Evolutionary conservation across 2,113 vertebrate species (phyloP).

Genomic region (Scophthalmus maximus): DNA sequence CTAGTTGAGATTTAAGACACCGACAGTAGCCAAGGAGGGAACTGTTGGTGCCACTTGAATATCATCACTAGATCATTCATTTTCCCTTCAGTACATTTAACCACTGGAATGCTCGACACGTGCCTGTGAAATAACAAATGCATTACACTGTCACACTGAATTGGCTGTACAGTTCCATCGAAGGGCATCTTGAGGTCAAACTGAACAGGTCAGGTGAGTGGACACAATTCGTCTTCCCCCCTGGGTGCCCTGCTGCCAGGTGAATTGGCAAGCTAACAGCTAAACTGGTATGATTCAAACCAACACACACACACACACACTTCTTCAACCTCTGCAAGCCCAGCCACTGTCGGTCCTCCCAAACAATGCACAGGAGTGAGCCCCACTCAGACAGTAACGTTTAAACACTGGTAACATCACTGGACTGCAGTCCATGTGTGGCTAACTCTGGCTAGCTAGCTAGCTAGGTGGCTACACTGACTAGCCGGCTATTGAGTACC

Average conservation of each 20-base stretch:
- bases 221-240: conserved; percentile 38
- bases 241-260: conserved; percentile 1
- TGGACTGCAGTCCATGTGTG: neutral
- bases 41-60: too few relatives aligned
- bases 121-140: neutral
- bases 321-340: neutral
- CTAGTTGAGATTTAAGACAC: neutral
- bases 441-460: conserved; percentile 33
- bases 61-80: too few relatives aligned
- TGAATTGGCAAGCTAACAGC: conserved; percentile 34
- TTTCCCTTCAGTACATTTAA: neutral
- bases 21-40: too few relatives aligned
- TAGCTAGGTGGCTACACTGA: conserved; percentile 31
- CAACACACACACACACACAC: too few relatives aligned
- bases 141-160: neutral
- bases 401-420: neutral
- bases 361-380: neutral
- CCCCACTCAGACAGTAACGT: neutral
- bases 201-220: conserved; percentile 13
- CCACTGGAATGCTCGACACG: too few relatives aligned
- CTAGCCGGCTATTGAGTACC: conserved; percentile 40
- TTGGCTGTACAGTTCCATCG: neutral
- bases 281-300: neutral
- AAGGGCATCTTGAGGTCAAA: conserved; percentile 69
- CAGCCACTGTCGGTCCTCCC: neutral